A percentile compares a stretch with the other conserved stretches of the same genome.
Conservation (phyloP, 2,888 invertebrate species). For the Phengaris arion region DNA sequence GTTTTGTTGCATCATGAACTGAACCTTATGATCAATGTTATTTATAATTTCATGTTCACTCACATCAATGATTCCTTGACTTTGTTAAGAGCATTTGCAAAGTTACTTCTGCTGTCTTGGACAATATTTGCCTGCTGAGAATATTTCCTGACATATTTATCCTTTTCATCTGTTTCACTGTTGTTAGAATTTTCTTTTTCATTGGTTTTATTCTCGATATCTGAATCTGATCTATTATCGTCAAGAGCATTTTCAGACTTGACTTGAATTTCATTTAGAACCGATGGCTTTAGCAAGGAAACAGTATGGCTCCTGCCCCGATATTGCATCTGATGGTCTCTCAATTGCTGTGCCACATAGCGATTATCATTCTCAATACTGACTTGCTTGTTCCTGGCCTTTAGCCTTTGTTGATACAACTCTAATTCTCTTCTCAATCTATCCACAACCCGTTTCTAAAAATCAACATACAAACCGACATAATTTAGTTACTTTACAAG, state of each 20-base stretch:
- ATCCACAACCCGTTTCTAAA: conserved; percentile 79
- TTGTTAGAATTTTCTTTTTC: conserved; percentile 66
- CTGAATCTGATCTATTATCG: conserved; percentile 62
- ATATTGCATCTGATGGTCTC: conserved; percentile 67
- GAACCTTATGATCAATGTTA: neutral
- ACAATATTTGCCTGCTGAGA: conserved; percentile 55
- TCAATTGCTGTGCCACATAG: conserved; percentile 68
- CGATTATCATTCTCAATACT: conserved; percentile 69
- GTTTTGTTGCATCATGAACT: no score
- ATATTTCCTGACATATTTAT: conserved; percentile 57
- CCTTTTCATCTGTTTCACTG: conserved; percentile 59
- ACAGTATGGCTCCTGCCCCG: conserved; percentile 57
- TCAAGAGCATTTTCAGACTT: conserved; percentile 63
- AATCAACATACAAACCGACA: conserved; percentile 34
- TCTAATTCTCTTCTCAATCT: conserved; percentile 79
- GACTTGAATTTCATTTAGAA: conserved; percentile 70
- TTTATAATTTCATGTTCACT: conserved; percentile 42
- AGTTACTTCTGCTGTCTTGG: conserved; percentile 64
- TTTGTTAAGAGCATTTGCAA: conserved; percentile 69
- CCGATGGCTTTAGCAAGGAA: conserved; percentile 71
- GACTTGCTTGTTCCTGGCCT: conserved; percentile 65
- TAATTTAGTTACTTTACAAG: neutral
- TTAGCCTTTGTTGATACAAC: conserved; percentile 70
- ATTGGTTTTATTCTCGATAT: conserved; percentile 59
- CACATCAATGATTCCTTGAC: conserved; percentile 69